Conservation (phyloP, 1,140 invertebrate genomes). For the Drosophila watanabei region DNA sequence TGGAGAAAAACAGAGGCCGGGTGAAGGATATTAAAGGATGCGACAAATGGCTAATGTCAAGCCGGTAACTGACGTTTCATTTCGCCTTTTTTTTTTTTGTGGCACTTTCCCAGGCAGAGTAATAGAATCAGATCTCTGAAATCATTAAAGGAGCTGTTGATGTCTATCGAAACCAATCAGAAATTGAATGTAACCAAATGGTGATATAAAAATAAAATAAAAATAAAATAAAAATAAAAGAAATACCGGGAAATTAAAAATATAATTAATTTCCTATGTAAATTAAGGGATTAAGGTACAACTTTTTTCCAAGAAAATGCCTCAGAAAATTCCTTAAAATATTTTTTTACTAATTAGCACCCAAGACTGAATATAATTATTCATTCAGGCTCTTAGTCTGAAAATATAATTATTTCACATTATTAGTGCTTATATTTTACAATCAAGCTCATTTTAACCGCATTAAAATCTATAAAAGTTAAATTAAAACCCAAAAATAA, state of each 20-base stretch:
- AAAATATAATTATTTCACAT: background rate
- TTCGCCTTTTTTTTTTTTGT: conserved; percentile 41
- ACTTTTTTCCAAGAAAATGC: no score
- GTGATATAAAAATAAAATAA: background rate
- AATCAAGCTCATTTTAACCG: background rate
- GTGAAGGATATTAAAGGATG: conserved; percentile 45
- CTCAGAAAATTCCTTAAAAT: no score
- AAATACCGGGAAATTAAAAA: background rate
- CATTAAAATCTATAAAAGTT: background rate
- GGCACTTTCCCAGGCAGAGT: conserved; percentile 5
- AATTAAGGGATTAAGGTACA: no score
- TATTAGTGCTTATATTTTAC: background rate
- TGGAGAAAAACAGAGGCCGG: conserved; percentile 21
- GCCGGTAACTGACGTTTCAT: conserved; percentile 71
- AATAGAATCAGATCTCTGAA: conserved; percentile 38
- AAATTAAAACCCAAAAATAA: no score
- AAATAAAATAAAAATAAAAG: background rate
- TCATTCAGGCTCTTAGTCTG: background rate
- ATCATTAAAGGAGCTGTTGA: background rate
- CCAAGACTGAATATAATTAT: background rate
- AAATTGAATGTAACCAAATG: background rate
- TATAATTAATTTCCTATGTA: background rate
- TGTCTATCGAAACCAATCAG: background rate
- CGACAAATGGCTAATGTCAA: conserved; percentile 49
- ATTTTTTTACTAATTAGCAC: no score